Conservation (phyloP, 2,113 vertebrate species). For the Bettongia penicillata region DNA sequence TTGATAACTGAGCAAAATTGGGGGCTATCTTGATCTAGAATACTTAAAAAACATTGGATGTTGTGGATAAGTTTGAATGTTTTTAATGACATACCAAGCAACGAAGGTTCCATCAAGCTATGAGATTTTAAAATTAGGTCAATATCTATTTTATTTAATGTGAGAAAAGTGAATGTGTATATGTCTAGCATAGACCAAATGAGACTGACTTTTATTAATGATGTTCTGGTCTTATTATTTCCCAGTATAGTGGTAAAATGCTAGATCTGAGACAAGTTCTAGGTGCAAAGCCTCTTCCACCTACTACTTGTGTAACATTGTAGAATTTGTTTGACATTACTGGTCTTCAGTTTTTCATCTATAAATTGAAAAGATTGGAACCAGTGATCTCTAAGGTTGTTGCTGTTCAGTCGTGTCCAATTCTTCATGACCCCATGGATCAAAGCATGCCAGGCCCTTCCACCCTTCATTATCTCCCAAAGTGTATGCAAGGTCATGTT, state of each 20-base stretch:
- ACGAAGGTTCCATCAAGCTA: background rate
- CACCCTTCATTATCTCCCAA: no score
- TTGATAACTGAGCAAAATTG: background rate
- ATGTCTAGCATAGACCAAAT: background rate
- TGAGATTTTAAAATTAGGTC: background rate
- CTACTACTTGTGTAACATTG: background rate
- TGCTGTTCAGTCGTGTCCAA: no score
- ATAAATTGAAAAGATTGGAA: background rate
- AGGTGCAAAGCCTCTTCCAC: background rate
- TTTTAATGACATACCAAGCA: background rate
- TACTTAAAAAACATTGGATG: background rate
- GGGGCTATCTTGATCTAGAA: background rate
- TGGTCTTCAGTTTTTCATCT: background rate
- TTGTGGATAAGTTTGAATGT: background rate
- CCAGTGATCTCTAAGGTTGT: background rate
- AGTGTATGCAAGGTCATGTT: no score
- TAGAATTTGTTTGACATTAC: background rate
- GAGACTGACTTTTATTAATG: background rate
- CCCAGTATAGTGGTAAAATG: background rate
- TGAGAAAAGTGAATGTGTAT: background rate
- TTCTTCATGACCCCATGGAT: no score
- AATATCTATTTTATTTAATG: background rate
- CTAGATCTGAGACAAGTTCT: background rate
- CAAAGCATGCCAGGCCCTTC: no score
- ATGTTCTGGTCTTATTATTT: background rate